Evolutionary conservation across 2,797 vertebrate species (phyloP), one percentile per base, ranked within the genome.

Genomic region (Apogon talboti): DNA sequence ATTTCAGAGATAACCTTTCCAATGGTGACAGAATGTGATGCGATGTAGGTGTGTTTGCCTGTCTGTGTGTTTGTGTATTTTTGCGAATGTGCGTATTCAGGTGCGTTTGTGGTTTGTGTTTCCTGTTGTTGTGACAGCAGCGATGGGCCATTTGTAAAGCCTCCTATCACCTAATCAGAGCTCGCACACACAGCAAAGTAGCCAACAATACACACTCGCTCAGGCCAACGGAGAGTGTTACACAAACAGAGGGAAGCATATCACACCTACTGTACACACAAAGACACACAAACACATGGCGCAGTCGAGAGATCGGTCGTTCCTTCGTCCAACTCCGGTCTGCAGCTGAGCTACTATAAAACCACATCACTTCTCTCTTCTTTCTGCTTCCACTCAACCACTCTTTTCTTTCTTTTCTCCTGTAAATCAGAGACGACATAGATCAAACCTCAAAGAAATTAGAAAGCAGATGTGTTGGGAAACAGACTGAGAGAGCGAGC

Each of bases 291-390:
- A 42, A 1, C 57, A 49, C 16, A 21, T 33, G 24, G 41, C 15
- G 21, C 49, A 46, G 19, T 46, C 51, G 21, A 61, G 21, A 58
- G 46, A 66, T 71, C 62, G 68, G 52, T 57, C 55, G 50, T 51
- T 68, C 82, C 71, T 78, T 64, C 37, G 43, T 85, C 75, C 71
- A 57, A 50, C 55, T 44, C 73, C 63, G 50, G 33, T 60, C 67
- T 67, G 53, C 19, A 50, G 33, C 71, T 46, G 54, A 62, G 55
- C 44, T 52, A 44, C 40, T 33, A 6, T 33, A 33, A 33, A 61
- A 66, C 51, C 63, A 54, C 38, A 40, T 57, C 28, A 33, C 9
- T 19, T 14, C 19, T 15, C 18, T 18, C 1, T 19, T 55, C 37
- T 21, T 30, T 47, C 37, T 12, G 2, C 52, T 48, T 68, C 30